A percentile compares a stretch with the other conserved stretches of the same genome.
phyloP scores from a whole-genome alignment of 2,888 invertebrate genomes.

The Apamea monoglypha region DNA sequence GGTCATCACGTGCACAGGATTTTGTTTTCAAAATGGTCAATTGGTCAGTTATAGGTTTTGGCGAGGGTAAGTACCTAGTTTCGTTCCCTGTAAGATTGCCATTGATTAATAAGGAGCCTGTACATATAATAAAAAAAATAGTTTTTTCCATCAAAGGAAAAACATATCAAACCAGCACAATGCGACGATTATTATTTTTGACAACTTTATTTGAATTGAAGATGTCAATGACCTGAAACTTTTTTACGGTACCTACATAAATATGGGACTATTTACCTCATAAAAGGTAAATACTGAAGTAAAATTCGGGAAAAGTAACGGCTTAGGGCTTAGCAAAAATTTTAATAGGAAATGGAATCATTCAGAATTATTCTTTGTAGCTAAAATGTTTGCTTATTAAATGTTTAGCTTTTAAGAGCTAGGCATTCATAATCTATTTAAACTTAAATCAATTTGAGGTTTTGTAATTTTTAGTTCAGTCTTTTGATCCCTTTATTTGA shows the following conservation, averaged over 20 bases:
- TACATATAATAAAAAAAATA: neutral
- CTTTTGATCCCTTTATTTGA: neutral
- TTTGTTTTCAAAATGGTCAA: too few relatives aligned
- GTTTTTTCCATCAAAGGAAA: constrained; percentile 3
- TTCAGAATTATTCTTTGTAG: constrained; percentile 36
- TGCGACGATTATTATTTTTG: neutral
- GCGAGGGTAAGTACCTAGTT: neutral
- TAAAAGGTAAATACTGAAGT: constrained; percentile 42
- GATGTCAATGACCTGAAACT: constrained; percentile 9
- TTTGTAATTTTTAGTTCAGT: neutral
- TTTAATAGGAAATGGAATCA: constrained; percentile 44
- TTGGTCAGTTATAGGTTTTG: too few relatives aligned
- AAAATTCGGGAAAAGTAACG: constrained; percentile 41
- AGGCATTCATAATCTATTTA: neutral
- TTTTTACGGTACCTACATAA: constrained; percentile 3
- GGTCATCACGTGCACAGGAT: too few relatives aligned
- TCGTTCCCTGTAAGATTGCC: neutral
- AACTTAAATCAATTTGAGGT: neutral
- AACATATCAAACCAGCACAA: neutral
- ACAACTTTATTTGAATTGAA: neutral
- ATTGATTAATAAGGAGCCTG: neutral
- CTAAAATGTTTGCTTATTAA: constrained; percentile 39
- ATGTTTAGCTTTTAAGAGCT: constrained; percentile 20
- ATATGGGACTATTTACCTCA: constrained; percentile 10
- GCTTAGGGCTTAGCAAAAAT: constrained; percentile 42